Evolutionary conservation across 2,888 invertebrate genomes (phyloP), one percentile per base, ranked within the genome.

Genomic region (Cephus spinipes): DNA sequence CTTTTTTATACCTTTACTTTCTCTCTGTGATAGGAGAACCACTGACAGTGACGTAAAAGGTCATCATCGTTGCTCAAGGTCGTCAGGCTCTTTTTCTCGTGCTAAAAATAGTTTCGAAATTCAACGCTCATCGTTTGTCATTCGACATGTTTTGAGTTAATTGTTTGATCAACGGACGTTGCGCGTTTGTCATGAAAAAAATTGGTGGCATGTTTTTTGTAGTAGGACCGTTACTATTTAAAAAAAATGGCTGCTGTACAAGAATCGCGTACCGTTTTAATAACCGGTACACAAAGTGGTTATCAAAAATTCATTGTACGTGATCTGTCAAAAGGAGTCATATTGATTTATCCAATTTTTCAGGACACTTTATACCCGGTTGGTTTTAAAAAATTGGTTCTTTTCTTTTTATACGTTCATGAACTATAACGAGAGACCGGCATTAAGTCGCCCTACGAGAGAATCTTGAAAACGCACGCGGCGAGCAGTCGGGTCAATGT

Each of bases 51-150:
- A 77, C 75, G 78, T 80, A 76, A 79, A 79, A 76, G 79, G 81
- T 83, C 83, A 79, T 83, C 79, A 81, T 77, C 79, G 81, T 81
- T 82, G 80, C 80, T 81, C 83, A 83, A 83, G 83, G 82, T 78
- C 82, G 78, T 69, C 81, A 68, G 75, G 77, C 76, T 80, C 78
- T 81, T 79, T 74, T 78, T 76, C 75, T 78, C 35, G 81, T 75
- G 80, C 78, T 76, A 73, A 80, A 81, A 80, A 80, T 79, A 83
- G 79, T 81, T 81, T 81, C 78, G 77, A 78, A 83, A 79, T 83
- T 79, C 80, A 79, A 32, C 4, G 71, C 71, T 71, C 15, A 55
- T 55, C 71, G 71, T 71, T 33, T 33, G 31, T 71, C 71, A 71
- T 71, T 33, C 71, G 71, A 23, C 23, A 23, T 23, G 23, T 55